phyloP scores from a whole-genome alignment of 1,140 invertebrate species.

The Pseudomyrmex concolor region DNA sequence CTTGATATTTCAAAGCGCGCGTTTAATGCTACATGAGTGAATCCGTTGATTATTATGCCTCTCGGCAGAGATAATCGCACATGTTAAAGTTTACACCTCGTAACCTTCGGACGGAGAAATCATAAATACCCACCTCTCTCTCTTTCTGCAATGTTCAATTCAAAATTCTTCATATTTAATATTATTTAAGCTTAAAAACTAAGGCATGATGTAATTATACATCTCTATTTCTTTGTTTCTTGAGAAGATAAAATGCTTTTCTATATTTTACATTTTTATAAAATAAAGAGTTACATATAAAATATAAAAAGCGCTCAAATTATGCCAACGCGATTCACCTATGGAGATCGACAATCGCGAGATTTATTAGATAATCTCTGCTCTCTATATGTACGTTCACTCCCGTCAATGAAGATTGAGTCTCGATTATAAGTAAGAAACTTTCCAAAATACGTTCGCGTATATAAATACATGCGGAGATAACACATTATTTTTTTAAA shows the following conservation, averaged over 20 bases:
- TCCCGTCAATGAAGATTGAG: slow-evolving; percentile 6
- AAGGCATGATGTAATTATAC: background rate
- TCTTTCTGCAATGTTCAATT: no score
- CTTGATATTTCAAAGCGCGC: slow-evolving; percentile 10
- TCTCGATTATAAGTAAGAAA: slow-evolving; percentile 7
- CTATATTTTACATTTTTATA: background rate
- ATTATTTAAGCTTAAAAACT: background rate
- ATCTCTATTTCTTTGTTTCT: background rate
- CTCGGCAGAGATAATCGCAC: background rate
- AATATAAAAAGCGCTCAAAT: background rate
- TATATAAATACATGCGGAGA: background rate
- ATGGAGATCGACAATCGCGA: slow-evolving; percentile 4
- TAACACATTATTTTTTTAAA: slow-evolving; percentile 11
- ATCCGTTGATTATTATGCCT: background rate
- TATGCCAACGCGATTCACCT: background rate
- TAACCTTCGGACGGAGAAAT: slow-evolving; percentile 2
- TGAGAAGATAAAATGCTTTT: background rate
- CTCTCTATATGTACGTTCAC: slow-evolving; percentile 20
- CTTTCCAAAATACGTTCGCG: slow-evolving; percentile 24
- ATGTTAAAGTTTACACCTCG: slow-evolving; percentile 19
- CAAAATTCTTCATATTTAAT: background rate
- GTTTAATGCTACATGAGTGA: background rate
- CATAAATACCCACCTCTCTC: no score
- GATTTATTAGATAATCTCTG: slow-evolving; percentile 38
- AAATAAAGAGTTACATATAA: background rate